These are phyloP conservation scores for Acrobasis suavella DNA, from an alignment of 2,888 invertebrate genomes.

Conservation along the genomic window DNA sequence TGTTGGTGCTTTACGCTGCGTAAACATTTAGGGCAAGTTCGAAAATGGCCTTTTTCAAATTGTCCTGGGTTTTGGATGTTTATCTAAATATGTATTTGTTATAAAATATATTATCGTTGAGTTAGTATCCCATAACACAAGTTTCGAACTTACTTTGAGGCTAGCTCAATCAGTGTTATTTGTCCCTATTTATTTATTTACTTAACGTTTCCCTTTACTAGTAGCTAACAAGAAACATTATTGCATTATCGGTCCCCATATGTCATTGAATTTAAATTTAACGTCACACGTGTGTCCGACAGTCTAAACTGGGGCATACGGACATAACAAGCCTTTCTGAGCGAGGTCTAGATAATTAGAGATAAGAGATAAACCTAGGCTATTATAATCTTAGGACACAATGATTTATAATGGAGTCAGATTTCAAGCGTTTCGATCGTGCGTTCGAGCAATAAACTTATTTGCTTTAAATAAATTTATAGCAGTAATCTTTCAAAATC, in stretches of 20 bases:
- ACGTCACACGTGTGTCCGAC: conserved; percentile 19
- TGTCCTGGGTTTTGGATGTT: too few species aligned
- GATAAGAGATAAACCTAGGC: neutral
- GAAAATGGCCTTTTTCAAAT: too few species aligned
- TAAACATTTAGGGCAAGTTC: too few species aligned
- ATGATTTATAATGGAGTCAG: neutral
- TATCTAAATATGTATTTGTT: too few species aligned
- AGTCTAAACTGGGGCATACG: conserved; percentile 7
- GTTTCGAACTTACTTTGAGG: too few species aligned
- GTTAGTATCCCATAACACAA: too few species aligned
- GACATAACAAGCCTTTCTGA: conserved; percentile 14
- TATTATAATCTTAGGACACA: neutral
- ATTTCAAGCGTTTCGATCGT: neutral
- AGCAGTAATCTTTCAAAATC: neutral
- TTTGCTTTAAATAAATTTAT: neutral
- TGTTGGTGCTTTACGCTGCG: too few species aligned
- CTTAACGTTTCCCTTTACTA: too few species aligned
- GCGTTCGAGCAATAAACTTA: neutral
- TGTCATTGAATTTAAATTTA: conserved; percentile 3
- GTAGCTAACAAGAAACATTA: neutral
- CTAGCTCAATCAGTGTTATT: too few species aligned
- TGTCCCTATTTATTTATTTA: too few species aligned
- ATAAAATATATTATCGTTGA: too few species aligned
- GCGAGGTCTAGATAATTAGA: conserved; percentile 1
- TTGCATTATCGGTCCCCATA: neutral